These are phyloP conservation scores for Amia ocellicauda DNA, from an alignment of 2,113 vertebrate species.

Conservation along the genomic window DNA sequence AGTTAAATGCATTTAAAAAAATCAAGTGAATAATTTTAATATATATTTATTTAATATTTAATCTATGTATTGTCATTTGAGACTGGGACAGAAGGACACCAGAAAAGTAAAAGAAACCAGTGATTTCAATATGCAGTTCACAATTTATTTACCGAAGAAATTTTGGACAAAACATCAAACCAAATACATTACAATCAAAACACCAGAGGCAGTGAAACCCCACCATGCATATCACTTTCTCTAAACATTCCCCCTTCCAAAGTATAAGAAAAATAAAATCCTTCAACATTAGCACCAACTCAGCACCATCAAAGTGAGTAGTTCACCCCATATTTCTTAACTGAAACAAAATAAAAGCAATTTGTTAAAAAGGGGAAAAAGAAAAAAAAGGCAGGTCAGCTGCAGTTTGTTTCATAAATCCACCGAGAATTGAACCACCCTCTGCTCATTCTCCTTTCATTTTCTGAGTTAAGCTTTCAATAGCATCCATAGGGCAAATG, in stretches of 20 bases:
- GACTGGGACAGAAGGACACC: too few relatives aligned
- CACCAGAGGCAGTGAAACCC: conserved; percentile 95
- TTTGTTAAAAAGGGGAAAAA: conserved; percentile 46
- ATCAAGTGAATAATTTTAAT: too few relatives aligned
- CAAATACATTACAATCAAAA: conserved; percentile 98
- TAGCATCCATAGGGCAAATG: conserved; percentile 86
- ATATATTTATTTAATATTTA: too few relatives aligned
- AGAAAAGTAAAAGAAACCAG: conserved; percentile 22
- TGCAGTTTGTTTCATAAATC: conserved; percentile 65
- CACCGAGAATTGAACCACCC: conserved; percentile 55
- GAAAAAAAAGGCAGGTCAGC: conserved; percentile 72
- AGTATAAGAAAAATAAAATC: conserved; percentile 61
- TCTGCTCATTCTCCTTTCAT: conserved; percentile 44
- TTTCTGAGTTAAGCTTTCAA: conserved; percentile 77
- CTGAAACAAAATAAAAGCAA: conserved; percentile 47
- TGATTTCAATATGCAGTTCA: conserved; percentile 84
- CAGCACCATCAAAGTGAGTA: conserved; percentile 76
- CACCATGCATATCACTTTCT: conserved; percentile 82
- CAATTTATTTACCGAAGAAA: conserved; percentile 99
- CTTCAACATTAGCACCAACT: conserved; percentile 91
- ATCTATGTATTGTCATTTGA: too few relatives aligned
- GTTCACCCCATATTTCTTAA: conserved; percentile 74
- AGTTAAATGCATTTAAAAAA: too few relatives aligned
- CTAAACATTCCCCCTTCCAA: conserved; percentile 71
- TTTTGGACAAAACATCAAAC: conserved; percentile 99